A percentile compares a stretch with the other conserved stretches of the same genome.
Evolutionary conservation across 2,888 invertebrate species (phyloP).

Genomic region (Eueremaeus valkanovi): DNA sequence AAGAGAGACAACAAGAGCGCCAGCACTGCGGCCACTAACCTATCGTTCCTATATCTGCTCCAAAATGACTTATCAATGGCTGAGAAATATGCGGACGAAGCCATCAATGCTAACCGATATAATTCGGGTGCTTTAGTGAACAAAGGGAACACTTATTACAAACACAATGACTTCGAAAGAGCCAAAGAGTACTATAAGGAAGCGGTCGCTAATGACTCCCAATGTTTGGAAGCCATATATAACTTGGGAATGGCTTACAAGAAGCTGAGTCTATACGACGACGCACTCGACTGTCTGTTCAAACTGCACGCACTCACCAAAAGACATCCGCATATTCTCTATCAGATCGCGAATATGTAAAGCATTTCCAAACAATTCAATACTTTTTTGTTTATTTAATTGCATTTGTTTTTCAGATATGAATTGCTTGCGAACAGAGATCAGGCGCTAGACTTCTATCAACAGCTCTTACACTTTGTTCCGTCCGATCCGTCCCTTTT

Average conservation of each 20-base stretch:
- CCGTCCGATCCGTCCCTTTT: constrained; percentile 86
- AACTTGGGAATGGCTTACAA: constrained; percentile 72
- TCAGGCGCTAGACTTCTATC: constrained; percentile 59
- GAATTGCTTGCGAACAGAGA: constrained; percentile 62
- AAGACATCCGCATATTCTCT: constrained; percentile 69
- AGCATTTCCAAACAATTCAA: constrained; percentile 13
- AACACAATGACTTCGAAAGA: constrained; percentile 64
- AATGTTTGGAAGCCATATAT: constrained; percentile 77
- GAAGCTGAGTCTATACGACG: constrained; percentile 64
- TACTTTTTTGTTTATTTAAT: not conserved
- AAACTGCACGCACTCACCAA: constrained; percentile 67
- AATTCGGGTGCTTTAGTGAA: constrained; percentile 79
- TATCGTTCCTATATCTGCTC: constrained; percentile 76
- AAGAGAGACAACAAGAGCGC: constrained; percentile 75
- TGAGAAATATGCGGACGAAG: constrained; percentile 68
- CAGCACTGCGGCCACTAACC: constrained; percentile 73
- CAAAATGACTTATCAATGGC: constrained; percentile 75
- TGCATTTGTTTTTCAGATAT: constrained; percentile 53
- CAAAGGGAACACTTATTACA: constrained; percentile 72
- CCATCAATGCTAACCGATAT: constrained; percentile 68
- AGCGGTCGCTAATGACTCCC: constrained; percentile 72
- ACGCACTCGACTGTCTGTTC: constrained; percentile 73
- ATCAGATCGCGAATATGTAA: constrained; percentile 69
- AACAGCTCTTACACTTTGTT: constrained; percentile 73
- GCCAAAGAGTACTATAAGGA: constrained; percentile 68